A percentile compares a stretch with the other conserved stretches of the same genome.
These are phyloP conservation scores for Tragelaphus eurycerus DNA, from an alignment of 2,797 vertebrate genomes.

Conservation along the genomic window DNA sequence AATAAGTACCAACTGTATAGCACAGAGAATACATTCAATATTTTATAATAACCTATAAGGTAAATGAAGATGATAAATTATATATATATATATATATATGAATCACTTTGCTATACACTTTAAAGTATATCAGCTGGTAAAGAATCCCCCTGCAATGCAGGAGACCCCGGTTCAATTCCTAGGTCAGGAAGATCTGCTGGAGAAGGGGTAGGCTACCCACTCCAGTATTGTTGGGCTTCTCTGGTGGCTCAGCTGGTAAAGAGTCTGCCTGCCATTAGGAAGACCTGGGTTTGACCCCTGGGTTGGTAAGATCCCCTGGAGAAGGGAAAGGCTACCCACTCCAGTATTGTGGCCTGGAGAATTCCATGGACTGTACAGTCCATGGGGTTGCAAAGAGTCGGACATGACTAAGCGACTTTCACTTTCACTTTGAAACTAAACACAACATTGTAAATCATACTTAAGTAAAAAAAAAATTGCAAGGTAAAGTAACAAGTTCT, in stretches of 20 bases:
- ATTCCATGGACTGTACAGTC: neutral
- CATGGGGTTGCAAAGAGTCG: neutral
- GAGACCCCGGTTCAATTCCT: neutral
- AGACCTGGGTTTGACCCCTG: neutral
- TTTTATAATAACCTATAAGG: neutral
- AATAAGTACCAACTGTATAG: neutral
- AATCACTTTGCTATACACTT: neutral
- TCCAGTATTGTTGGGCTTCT: neutral
- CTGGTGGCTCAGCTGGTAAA: neutral
- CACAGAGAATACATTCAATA: neutral
- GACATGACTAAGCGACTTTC: neutral
- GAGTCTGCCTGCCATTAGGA: fast-evolving
- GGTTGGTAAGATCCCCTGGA: neutral
- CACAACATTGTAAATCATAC: neutral
- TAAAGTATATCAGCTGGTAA: neutral
- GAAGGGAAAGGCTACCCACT: neutral
- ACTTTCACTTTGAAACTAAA: neutral
- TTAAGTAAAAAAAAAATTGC: neutral
- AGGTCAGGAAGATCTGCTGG: neutral
- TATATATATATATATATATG: neutral
- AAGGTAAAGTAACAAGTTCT: neutral
- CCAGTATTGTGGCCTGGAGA: neutral
- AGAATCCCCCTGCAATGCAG: neutral
- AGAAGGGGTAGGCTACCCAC: neutral
- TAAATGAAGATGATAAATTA: neutral